A percentile compares a stretch with the other conserved stretches of the same genome.
phyloP scores from a whole-genome alignment of 2,888 invertebrate species.

The Ochlodes sylvanus region DNA sequence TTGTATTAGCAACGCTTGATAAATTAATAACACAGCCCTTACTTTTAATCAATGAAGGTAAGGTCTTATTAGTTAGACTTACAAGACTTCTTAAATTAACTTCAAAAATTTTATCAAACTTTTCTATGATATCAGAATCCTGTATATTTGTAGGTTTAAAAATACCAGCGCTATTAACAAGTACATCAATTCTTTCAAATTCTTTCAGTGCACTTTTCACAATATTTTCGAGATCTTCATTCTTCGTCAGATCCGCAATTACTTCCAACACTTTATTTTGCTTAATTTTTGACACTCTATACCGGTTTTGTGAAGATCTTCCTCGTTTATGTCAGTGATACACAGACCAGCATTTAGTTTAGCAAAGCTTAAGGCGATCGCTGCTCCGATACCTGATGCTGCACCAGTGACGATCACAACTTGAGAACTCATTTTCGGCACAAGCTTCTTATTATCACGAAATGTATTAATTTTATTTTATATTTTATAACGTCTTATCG shows the following conservation, averaged over 20 bases:
- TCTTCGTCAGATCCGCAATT: constrained; percentile 39
- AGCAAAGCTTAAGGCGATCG: constrained; percentile 84
- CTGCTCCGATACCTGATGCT: constrained; percentile 87
- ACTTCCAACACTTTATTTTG: constrained; percentile 30
- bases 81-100: constrained; percentile 39
- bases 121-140: constrained; percentile 31
- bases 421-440: constrained; percentile 48
- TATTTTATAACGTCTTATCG: no score
- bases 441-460: not conserved
- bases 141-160: not conserved
- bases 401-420: constrained; percentile 56
- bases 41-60: constrained; percentile 39
- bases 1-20: constrained; percentile 38
- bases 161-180: constrained; percentile 43
- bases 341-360: constrained; percentile 82
- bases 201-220: constrained; percentile 36
- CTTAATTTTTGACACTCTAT: constrained; percentile 34
- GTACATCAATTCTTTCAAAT: constrained; percentile 41
- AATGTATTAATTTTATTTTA: no score
- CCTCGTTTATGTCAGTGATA: constrained; percentile 86
- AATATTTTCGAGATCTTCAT: constrained; percentile 37
- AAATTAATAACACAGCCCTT: constrained; percentile 48
- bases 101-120: constrained; percentile 36
- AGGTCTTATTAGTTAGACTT: constrained; percentile 36
- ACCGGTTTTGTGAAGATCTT: constrained; percentile 83